Conservation (phyloP, 2,797 vertebrate species). For the Erpetoichthys calabaricus region DNA sequence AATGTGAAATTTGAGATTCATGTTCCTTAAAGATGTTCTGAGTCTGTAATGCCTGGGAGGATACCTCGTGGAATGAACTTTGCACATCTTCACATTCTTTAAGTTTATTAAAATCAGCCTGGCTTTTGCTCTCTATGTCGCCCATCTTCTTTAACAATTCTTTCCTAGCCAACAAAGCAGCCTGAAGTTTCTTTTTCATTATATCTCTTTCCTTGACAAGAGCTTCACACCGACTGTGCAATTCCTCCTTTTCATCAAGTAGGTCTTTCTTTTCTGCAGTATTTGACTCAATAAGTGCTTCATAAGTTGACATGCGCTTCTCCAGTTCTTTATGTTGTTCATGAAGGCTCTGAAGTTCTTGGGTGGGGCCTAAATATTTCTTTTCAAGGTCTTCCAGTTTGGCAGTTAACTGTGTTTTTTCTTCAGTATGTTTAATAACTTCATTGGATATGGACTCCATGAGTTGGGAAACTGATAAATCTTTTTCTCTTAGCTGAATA, state of each 20-base stretch:
- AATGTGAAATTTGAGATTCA: constrained; percentile 29
- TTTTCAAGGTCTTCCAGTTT: constrained; percentile 39
- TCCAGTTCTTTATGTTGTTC: constrained; percentile 39
- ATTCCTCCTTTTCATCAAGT: constrained; percentile 34
- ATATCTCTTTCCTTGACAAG: constrained; percentile 61
- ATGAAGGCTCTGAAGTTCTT: constrained; percentile 27
- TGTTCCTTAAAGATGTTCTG: constrained; percentile 28
- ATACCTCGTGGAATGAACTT: constrained; percentile 36
- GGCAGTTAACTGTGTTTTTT: constrained; percentile 33
- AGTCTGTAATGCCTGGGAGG: constrained; percentile 25
- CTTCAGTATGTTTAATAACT: constrained; percentile 50
- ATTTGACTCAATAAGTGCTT: constrained; percentile 26
- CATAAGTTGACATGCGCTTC: constrained; percentile 25
- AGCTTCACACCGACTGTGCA: constrained; percentile 38
- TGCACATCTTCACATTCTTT: constrained; percentile 35
- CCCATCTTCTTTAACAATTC: constrained; percentile 63
- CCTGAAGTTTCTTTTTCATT: constrained; percentile 70
- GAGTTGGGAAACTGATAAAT: constrained; percentile 50
- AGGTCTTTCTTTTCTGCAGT: constrained; percentile 37
- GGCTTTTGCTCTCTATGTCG: constrained; percentile 43
- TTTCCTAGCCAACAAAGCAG: constrained; percentile 58
- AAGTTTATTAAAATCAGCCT: constrained; percentile 33
- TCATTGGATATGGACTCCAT: constrained; percentile 59
- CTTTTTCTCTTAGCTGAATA: constrained; percentile 65
- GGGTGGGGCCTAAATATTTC: constrained; percentile 20